Conservation (phyloP, 2,888 invertebrate genomes). For the Drosophila pullipes region DNA sequence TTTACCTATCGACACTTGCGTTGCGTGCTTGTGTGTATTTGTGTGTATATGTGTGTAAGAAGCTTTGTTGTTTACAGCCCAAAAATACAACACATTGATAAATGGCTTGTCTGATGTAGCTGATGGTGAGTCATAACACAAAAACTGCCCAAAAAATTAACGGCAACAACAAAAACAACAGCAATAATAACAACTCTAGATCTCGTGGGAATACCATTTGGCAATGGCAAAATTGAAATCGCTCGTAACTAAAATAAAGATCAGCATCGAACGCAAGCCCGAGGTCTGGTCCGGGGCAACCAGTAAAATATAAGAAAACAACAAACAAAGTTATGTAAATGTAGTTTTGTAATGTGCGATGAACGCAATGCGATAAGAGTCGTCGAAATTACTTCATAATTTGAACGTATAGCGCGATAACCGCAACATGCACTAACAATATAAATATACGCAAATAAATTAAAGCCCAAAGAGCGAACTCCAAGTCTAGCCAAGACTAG, state of each 20-base stretch:
- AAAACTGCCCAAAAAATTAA: conserved; percentile 37
- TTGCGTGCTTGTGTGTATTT: conserved; percentile 8
- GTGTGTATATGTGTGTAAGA: conserved; percentile 46
- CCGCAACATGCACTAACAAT: conserved; percentile 60
- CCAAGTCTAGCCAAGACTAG: conserved; percentile 34
- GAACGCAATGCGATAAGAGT: conserved; percentile 79
- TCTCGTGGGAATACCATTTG: conserved; percentile 73
- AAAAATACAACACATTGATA: conserved; percentile 40
- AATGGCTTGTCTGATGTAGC: conserved; percentile 21
- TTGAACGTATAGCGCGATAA: conserved; percentile 70
- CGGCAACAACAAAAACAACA: conserved; percentile 20
- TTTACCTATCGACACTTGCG: conserved; percentile 62
- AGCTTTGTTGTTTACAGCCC: conserved; percentile 42
- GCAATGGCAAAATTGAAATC: conserved; percentile 67
- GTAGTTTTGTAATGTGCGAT: conserved; percentile 81
- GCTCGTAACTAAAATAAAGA: conserved; percentile 63
- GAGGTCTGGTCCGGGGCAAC: conserved; percentile 7
- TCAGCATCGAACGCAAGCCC: conserved; percentile 42
- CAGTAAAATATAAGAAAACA: conserved; percentile 26
- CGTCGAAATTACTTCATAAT: conserved; percentile 78
- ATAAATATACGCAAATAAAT: conserved; percentile 44
- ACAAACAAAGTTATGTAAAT: conserved; percentile 79
- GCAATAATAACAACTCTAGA: conserved; percentile 14
- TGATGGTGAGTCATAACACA: conserved; percentile 51
- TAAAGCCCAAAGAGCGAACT: conserved; percentile 32